Evolutionary conservation across 1,140 invertebrate genomes (phyloP).

Genomic region (Eriosoma lanigerum): DNA sequence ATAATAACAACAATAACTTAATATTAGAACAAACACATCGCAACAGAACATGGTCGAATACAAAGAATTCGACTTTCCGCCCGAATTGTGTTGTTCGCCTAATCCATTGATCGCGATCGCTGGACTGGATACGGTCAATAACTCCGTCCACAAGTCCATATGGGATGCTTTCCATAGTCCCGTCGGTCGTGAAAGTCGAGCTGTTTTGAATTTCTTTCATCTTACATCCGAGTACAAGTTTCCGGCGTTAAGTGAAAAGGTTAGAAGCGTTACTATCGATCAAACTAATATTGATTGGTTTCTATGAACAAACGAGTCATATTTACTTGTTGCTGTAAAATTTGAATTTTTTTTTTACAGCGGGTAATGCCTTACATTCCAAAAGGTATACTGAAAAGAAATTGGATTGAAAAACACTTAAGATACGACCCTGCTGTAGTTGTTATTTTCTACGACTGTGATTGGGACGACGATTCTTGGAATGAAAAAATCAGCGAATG

Average conservation of each 20-base stretch:
- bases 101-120: conserved; percentile 80
- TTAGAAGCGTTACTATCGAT: conserved; percentile 55
- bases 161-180: conserved; percentile 86
- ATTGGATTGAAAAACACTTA: conserved; percentile 95
- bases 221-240: conserved; percentile 79
- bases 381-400: conserved; percentile 91
- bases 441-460: conserved; percentile 93
- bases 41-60: conserved; percentile 50
- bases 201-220: conserved; percentile 83
- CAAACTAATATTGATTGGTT: too few relatives aligned
- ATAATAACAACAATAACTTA: too few relatives aligned
- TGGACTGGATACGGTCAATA: conserved; percentile 80
- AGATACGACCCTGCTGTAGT: conserved; percentile 87
- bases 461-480: conserved; percentile 94
- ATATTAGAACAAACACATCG: too few relatives aligned
- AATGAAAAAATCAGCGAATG: conserved; percentile 93
- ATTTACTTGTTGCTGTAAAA: background rate
- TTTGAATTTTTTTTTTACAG: conserved; percentile 8
- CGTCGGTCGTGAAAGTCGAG: conserved; percentile 75
- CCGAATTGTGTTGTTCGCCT: conserved; percentile 76
- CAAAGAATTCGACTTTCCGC: conserved; percentile 66
- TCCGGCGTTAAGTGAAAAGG: conserved; percentile 85
- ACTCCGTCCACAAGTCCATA: conserved; percentile 83
- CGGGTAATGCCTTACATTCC: conserved; percentile 72
- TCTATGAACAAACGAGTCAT: too few relatives aligned